Evolutionary conservation across 1,140 invertebrate species (phyloP).

Genomic region (Caerostris extrusa): DNA sequence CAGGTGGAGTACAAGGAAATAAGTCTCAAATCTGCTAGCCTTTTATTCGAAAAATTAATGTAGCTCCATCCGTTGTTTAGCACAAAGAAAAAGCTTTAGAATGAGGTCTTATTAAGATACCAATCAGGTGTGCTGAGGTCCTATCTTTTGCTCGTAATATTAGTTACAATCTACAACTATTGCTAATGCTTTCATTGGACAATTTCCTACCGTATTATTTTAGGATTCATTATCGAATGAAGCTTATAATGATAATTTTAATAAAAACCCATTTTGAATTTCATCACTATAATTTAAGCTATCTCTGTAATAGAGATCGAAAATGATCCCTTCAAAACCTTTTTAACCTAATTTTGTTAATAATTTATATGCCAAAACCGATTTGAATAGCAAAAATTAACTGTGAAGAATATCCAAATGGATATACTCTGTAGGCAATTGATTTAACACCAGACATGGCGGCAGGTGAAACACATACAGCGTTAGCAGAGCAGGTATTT

Average conservation of each 20-base stretch:
- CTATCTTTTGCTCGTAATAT: slow-evolving; percentile 15
- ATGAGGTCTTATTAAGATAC: slow-evolving; percentile 49
- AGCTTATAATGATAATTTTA: slow-evolving; percentile 29
- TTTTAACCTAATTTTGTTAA: slow-evolving; percentile 42
- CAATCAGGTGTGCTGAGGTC: slow-evolving; percentile 5
- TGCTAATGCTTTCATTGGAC: slow-evolving; percentile 53
- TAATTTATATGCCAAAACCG: slow-evolving; percentile 20
- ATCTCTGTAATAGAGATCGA: slow-evolving; percentile 24
- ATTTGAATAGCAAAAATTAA: slow-evolving; percentile 37
- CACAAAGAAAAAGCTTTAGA: slow-evolving; percentile 59
- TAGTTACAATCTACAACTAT: slow-evolving; percentile 34
- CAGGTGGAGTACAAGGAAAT: neutral
- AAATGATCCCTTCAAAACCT: slow-evolving; percentile 46
- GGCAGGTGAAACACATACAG: neutral
- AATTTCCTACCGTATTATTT: slow-evolving; percentile 28
- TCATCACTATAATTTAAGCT: slow-evolving; percentile 58
- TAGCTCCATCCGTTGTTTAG: slow-evolving; percentile 45
- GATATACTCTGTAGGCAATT: slow-evolving; percentile 11
- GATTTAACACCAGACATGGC: slow-evolving; percentile 43
- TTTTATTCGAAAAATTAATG: slow-evolving; percentile 48
- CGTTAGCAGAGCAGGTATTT: neutral
- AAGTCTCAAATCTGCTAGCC: neutral
- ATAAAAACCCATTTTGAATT: slow-evolving; percentile 63
- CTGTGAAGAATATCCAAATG: slow-evolving; percentile 34
- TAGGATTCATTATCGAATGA: slow-evolving; percentile 48